phyloP scores from a whole-genome alignment of 2,113 vertebrate genomes.

The Zingel zingel region DNA sequence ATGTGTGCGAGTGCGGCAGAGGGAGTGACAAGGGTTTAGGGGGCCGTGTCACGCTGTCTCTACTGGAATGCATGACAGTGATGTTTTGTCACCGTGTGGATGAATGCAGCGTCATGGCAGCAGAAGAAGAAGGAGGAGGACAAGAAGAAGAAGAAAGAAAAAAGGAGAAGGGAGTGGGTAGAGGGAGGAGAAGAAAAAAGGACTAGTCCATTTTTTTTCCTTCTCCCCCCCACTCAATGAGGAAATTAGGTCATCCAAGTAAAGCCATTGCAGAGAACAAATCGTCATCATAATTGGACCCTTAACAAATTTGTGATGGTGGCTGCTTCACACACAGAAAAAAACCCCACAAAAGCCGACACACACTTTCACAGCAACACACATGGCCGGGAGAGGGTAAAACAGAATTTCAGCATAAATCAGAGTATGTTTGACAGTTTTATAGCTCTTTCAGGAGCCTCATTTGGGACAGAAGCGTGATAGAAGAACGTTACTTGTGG shows the following conservation, averaged over 20 bases:
- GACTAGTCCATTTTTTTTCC: conserved; percentile 29
- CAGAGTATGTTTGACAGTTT: conserved; percentile 71
- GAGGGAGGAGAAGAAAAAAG: conserved; percentile 32
- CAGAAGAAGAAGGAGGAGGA: conserved; percentile 54
- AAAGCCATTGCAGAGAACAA: conserved; percentile 77
- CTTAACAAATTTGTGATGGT: conserved; percentile 78
- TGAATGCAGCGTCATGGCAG: conserved; percentile 75
- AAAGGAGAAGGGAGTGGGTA: background rate
- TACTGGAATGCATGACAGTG: conserved; percentile 74
- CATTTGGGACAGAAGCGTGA: conserved; percentile 77
- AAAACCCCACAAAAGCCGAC: conserved; percentile 46
- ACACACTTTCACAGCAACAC: conserved; percentile 37
- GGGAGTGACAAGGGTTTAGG: conserved; percentile 67
- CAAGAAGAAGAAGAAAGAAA: background rate
- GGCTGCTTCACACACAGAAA: conserved; percentile 46
- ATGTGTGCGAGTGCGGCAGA: conserved; percentile 29
- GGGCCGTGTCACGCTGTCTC: conserved; percentile 70
- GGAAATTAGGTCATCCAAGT: conserved; percentile 84
- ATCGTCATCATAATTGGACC: conserved; percentile 83
- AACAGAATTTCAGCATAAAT: conserved; percentile 73
- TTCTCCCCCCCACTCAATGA: conserved; percentile 54
- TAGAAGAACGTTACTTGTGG: conserved; percentile 67
- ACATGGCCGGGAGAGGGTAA: conserved; percentile 47
- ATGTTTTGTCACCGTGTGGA: conserved; percentile 69
- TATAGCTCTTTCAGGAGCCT: conserved; percentile 75